Evolutionary conservation across 2,797 vertebrate species (phyloP), one percentile per base, ranked within the genome.

Genomic region (Sarcophilus harrisii): DNA sequence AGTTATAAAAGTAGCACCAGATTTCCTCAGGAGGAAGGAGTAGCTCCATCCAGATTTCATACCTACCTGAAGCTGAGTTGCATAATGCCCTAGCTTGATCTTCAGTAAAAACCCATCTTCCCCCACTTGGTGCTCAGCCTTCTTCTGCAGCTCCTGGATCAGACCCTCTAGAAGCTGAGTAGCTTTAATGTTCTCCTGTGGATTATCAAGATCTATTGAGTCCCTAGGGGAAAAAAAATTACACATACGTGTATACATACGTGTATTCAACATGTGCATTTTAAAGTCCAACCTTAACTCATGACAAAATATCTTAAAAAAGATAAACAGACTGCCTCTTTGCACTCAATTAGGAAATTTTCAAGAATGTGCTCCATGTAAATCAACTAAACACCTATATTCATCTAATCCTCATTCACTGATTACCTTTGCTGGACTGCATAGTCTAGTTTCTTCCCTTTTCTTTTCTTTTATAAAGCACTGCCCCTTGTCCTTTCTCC

Each of bases 31-130:
- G 29, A 54, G 18, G 45, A 87, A 66, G 66, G 30, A 21, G 0
- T 16, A 58, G 57, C 66, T 16, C 87, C 57, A 27, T n/a, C 45
- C 4, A 0, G 32, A 1, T 1, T 27, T 6, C 58, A 21, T 28
- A 92, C 97, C 52, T 95, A 98, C 99, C 99, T 99, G 99, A 52
- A 99, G 98, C 98, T 99, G 99, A 0, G 98, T 99, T 94, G 99
- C 99, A 0, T 99, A 99, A 98, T 99, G 99, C n/a, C 99, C 99
- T 93, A 99, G 99, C 98, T 99, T 99, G 97, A 99, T 99, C 98
- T 99, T 99, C 92, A 99, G 99, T 95, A 99, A 98, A 97, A 99
- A 99, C 93, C 99, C 99, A 0, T 99, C 99, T 96, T 99, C 99
- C 6, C 99, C 99, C 96, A 99, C 99, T 97, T 99, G 99, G 97